Evolutionary conservation across 2,888 invertebrate species (phyloP).

Genomic region (Alloscopus bannaensis): DNA sequence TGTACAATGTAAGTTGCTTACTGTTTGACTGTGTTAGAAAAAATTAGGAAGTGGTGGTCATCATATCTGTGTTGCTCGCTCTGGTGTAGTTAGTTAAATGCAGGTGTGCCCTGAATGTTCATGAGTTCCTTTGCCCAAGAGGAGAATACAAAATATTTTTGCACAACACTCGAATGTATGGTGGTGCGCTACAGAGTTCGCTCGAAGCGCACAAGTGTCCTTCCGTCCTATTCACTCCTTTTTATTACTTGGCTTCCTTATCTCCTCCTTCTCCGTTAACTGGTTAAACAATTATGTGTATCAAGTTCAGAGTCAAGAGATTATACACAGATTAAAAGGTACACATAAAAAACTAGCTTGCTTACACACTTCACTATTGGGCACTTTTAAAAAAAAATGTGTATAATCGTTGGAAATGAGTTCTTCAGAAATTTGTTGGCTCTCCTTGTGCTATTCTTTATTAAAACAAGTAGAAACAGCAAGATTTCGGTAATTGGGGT

Average conservation of each 20-base stretch:
- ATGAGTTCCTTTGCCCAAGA: slow-evolving; percentile 55
- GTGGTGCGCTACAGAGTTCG: too few relatives aligned
- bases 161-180: not conserved
- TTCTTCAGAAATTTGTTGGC: too few relatives aligned
- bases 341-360: too few relatives aligned
- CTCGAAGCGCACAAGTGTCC: slow-evolving; percentile 13
- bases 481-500: slow-evolving; percentile 22
- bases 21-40: slow-evolving; percentile 36
- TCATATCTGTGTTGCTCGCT: not conserved
- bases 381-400: not conserved
- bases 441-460: too few relatives aligned
- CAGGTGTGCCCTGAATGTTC: slow-evolving; percentile 60
- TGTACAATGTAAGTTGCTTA: not conserved
- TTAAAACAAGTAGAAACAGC: too few relatives aligned
- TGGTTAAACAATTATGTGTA: not conserved
- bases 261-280: slow-evolving; percentile 1
- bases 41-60: slow-evolving; percentile 55
- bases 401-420: not conserved
- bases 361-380: not conserved
- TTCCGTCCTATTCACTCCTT: slow-evolving; percentile 20
- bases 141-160: slow-evolving; percentile 26
- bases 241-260: slow-evolving; percentile 14
- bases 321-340: too few relatives aligned
- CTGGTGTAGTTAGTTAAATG: slow-evolving; percentile 25
- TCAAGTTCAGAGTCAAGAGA: too few relatives aligned